Evolutionary conservation across 2,888 invertebrate species (phyloP).

Genomic region (Trisateles emortualis): DNA sequence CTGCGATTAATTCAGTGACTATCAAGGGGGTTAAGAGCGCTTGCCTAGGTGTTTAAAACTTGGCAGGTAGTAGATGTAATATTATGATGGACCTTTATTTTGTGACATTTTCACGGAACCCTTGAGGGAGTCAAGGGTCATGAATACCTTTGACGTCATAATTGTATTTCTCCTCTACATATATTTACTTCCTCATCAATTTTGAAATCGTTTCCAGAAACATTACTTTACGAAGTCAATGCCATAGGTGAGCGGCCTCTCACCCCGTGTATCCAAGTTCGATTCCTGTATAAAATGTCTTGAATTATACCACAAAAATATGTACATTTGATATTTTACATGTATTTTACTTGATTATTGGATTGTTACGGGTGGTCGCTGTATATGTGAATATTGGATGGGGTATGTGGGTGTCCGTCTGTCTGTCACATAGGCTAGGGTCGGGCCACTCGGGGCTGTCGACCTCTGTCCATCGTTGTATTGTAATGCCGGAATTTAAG

Average conservation of each 20-base stretch:
- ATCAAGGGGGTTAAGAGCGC: no score
- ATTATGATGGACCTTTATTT: not conserved
- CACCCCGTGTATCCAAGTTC: conserved; percentile 52
- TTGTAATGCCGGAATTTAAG: conserved; percentile 11
- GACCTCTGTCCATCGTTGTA: conserved; percentile 23
- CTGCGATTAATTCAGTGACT: no score
- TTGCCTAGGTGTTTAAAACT: no score
- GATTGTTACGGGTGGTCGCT: conserved; percentile 31
- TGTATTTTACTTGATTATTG: conserved; percentile 34
- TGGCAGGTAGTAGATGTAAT: no score
- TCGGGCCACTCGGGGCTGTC: conserved; percentile 16
- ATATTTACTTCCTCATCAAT: conserved; percentile 17
- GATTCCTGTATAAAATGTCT: conserved; percentile 53
- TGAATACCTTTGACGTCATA: conserved; percentile 24
- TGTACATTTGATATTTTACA: conserved; percentile 41
- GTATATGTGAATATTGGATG: conserved; percentile 26
- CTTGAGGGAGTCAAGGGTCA: not conserved
- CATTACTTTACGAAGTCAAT: conserved; percentile 45
- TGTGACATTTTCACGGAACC: not conserved
- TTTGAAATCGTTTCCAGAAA: conserved; percentile 24
- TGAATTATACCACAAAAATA: conserved; percentile 48
- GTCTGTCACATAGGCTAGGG: conserved; percentile 14
- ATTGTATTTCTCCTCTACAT: conserved; percentile 14
- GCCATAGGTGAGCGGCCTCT: conserved; percentile 59
- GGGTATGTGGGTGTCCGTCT: conserved; percentile 20